Base-by-base conservation (phyloP, 2,888 invertebrate species). In the Lomographa bimaculata region DNA sequence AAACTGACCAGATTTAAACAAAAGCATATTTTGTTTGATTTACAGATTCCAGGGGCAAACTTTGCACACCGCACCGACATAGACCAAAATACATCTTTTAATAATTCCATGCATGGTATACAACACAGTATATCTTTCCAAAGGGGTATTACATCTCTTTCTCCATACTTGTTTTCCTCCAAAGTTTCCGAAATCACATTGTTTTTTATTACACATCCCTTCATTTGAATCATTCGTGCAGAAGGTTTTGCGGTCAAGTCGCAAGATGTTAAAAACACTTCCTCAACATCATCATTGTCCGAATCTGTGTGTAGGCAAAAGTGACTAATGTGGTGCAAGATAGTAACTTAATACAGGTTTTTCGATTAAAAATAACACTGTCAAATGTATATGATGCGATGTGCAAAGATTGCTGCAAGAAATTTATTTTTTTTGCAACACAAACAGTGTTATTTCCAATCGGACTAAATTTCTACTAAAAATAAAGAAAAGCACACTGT, bases 11-110 rank as follows among this genome's bases (percentile, higher is more conserved):
- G 61, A 40, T 84, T 75, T 36, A 80, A 25, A 20, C 71, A 65
- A 46, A 46, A 30, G 64, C 85, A 85, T 44, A 69, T 63, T 37
- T 32, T 55, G 62, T 58, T 69, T 3, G 59, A 54, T 30, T 66
- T 54, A 63, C 64, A 79, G 32, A 40, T 55, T 12, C 62, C 56
- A 7, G 81, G 79, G 5, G 67, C 50, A 20, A 62, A 36, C 49
- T 65, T 78, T 61, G 74, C 71, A 65, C 78, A 86, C 80, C 76
- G 77, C 77, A 86, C 84, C 63, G 81, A 73, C 68, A 79, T 64
- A 48, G 58, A 54, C 79, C 82, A 86, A 3, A 74, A 17, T 39
- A 46, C 33, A 43, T 82, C 69, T 39, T 64, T 57, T 14, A 69
- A 61, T 12, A 32, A 40, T 24, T 62, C 51, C 11, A 49, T 51